Percentiles rank a stretch among this genome's conserved stretches.
Conservation (phyloP, 2,113 vertebrate species). For the Perognathus longimembris region DNA sequence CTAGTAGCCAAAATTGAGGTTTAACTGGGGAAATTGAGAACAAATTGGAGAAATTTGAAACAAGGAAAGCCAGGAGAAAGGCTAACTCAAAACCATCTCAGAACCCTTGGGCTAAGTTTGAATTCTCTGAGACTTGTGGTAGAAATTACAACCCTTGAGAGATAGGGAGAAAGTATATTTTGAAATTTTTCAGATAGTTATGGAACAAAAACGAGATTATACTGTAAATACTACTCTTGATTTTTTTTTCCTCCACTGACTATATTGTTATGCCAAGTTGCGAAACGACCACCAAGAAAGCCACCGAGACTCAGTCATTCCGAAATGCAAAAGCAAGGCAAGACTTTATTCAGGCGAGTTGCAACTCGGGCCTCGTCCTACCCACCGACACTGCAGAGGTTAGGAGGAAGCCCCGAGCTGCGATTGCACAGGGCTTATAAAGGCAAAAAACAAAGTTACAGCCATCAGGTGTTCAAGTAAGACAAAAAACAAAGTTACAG, state of each 20-base stretch:
- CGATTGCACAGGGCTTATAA: no score
- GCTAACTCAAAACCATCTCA: slow-evolving; percentile 38
- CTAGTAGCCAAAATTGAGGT: neutral
- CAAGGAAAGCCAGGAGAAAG: neutral
- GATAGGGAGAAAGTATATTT: slow-evolving; percentile 16
- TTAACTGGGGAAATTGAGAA: neutral
- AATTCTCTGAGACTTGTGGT: slow-evolving; percentile 13
- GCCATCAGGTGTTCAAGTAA: no score
- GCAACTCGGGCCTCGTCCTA: no score
- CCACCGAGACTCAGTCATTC: no score
- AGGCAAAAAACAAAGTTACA: no score
- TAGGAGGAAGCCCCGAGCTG: no score
- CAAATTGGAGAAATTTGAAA: neutral
- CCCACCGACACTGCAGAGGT: no score
- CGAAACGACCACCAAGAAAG: no score
- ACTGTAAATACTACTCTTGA: slow-evolving; percentile 56
- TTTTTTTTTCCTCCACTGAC: neutral
- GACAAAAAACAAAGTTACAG: no score
- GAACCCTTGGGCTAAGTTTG: neutral
- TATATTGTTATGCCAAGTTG: no score
- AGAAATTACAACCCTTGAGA: slow-evolving; percentile 40
- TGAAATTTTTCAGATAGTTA: slow-evolving; percentile 45
- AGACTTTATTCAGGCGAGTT: no score
- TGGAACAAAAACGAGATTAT: slow-evolving; percentile 46
- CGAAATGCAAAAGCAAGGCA: no score